Evolutionary conservation across 2,797 vertebrate species (phyloP).

Genomic region (Propithecus perrieri): DNA sequence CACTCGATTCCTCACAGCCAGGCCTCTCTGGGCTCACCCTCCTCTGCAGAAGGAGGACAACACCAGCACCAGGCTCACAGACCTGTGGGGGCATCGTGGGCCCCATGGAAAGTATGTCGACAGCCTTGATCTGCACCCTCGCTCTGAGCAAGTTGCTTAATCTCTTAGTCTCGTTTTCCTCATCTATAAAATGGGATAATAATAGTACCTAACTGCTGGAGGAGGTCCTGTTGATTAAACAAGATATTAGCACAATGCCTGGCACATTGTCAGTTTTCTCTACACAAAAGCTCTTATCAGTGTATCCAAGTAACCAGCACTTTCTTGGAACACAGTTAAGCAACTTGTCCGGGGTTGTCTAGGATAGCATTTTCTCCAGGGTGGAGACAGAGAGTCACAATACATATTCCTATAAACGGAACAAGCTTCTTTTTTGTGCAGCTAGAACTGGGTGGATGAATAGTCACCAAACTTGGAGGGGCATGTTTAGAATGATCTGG

Average conservation of each 20-base stretch:
- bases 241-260: constrained; percentile 10
- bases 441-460: background rate
- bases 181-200: constrained; percentile 20
- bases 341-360: background rate
- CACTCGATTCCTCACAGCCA: background rate
- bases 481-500: background rate
- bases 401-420: background rate
- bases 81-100: background rate
- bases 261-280: background rate
- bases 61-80: background rate
- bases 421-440: background rate
- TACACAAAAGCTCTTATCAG: background rate
- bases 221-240: background rate
- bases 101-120: background rate
- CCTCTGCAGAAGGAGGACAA: background rate
- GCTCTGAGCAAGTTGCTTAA: background rate
- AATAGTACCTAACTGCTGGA: background rate
- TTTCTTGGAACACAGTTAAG: background rate
- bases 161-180: background rate
- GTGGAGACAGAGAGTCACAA: background rate
- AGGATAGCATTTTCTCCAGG: background rate
- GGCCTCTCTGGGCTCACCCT: background rate
- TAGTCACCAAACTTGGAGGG: background rate
- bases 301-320: background rate
- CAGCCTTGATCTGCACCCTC: background rate